Evolutionary conservation across 2,888 invertebrate genomes (phyloP).

Genomic region (Macrophya annulata): DNA sequence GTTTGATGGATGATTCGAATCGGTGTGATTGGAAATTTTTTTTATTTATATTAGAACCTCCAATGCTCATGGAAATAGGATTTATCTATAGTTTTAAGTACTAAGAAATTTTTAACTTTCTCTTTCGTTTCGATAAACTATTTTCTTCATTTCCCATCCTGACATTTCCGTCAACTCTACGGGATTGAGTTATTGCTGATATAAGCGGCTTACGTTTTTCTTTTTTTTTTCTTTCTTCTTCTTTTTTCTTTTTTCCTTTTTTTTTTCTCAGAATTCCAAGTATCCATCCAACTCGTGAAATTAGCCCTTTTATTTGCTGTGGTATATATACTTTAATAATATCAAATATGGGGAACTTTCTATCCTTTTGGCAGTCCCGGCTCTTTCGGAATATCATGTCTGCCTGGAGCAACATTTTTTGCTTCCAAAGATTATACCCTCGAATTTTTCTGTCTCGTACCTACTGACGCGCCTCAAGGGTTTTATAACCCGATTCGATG

Average conservation of each 20-base stretch:
- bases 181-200: conserved; percentile 19
- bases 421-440: neutral
- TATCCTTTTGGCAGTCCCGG: neutral
- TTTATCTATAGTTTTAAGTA: neutral
- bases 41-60: neutral
- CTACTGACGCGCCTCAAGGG: neutral
- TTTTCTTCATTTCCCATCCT: neutral
- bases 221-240: no score
- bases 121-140: neutral
- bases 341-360: neutral
- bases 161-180: neutral
- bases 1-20: neutral
- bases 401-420: neutral
- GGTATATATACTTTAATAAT: neutral
- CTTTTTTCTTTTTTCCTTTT: no score
- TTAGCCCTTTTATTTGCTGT: neutral
- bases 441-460: neutral
- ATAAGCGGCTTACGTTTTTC: conserved; percentile 15
- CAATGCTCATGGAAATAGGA: neutral
- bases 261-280: neutral
- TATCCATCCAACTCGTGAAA: neutral
- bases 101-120: neutral
- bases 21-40: neutral
- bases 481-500: neutral
- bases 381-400: neutral